Conservation (phyloP, 2,888 invertebrate species). For the Saturnia pavonia region DNA sequence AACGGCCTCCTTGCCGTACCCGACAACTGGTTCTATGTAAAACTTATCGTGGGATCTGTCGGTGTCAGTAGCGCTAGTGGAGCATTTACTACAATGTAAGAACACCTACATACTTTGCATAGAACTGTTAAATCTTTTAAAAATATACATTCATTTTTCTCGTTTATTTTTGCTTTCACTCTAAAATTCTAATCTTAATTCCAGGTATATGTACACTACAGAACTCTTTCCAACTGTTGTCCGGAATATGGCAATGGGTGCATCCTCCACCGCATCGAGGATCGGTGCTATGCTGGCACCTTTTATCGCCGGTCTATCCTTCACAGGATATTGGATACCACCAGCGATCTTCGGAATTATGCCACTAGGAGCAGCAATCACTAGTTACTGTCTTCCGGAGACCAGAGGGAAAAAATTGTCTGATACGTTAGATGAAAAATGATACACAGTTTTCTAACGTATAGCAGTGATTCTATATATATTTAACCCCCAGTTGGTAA, state of each 20-base stretch:
- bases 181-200: slow-evolving; percentile 17
- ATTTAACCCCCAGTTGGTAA: background rate
- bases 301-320: slow-evolving; percentile 66
- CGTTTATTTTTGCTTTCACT: background rate
- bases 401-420: slow-evolving; percentile 39
- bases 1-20: slow-evolving; percentile 43
- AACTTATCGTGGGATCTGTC: slow-evolving; percentile 41
- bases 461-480: background rate
- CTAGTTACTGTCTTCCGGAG: slow-evolving; percentile 41
- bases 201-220: slow-evolving; percentile 65
- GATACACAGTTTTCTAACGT: background rate
- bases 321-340: slow-evolving; percentile 39
- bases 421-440: background rate
- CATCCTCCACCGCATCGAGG: slow-evolving; percentile 81
- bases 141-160: background rate
- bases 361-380: slow-evolving; percentile 39
- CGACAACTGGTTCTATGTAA: slow-evolving; percentile 41
- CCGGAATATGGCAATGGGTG: slow-evolving; percentile 81
- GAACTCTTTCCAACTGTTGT: slow-evolving; percentile 83
- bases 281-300: slow-evolving; percentile 83
- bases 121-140: background rate
- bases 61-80: slow-evolving; percentile 44
- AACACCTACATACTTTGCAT: slow-evolving; percentile 8
- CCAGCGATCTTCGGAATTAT: slow-evolving; percentile 39
- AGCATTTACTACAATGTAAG: slow-evolving; percentile 46